Percentiles rank a stretch among this genome's conserved stretches.
Evolutionary conservation across 1,140 invertebrate genomes (phyloP).

Genomic region (Drosophila nannoptera): DNA sequence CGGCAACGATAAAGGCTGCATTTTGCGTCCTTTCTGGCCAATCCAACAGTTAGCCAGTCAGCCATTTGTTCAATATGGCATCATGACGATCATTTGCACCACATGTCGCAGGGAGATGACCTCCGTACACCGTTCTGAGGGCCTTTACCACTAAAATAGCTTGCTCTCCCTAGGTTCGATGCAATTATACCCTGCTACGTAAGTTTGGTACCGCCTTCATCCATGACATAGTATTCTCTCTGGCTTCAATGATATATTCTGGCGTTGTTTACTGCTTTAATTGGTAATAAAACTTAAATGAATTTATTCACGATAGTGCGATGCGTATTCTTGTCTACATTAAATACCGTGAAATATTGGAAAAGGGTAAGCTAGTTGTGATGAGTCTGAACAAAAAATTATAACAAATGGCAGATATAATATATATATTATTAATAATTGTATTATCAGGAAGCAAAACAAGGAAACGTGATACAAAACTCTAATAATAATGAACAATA

Average conservation of each 20-base stretch:
- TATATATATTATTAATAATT: too few relatives aligned
- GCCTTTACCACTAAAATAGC: conserved; percentile 8
- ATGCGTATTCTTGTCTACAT: neutral
- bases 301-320: conserved; percentile 62
- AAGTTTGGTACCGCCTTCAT: conserved; percentile 53
- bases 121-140: conserved; percentile 25
- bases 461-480: too few relatives aligned
- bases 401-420: too few relatives aligned
- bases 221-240: conserved; percentile 71
- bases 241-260: conserved; percentile 44
- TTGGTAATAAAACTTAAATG: conserved; percentile 64
- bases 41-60: conserved; percentile 20
- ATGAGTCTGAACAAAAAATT: too few relatives aligned
- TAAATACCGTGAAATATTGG: too few relatives aligned
- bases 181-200: conserved; percentile 61
- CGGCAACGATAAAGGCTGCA: conserved; percentile 38
- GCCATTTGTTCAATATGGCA: conserved; percentile 73
- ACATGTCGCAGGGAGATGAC: conserved; percentile 58
- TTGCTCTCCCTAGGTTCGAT: conserved; percentile 54
- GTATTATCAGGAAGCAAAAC: too few relatives aligned
- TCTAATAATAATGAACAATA: too few relatives aligned
- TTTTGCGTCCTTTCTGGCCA: conserved; percentile 28
- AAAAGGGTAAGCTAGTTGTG: too few relatives aligned
- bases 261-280: conserved; percentile 11
- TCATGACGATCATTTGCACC: conserved; percentile 72